Evolutionary conservation across 2,113 vertebrate genomes (phyloP).

Genomic region (Myrmophylax atrothorax): DNA sequence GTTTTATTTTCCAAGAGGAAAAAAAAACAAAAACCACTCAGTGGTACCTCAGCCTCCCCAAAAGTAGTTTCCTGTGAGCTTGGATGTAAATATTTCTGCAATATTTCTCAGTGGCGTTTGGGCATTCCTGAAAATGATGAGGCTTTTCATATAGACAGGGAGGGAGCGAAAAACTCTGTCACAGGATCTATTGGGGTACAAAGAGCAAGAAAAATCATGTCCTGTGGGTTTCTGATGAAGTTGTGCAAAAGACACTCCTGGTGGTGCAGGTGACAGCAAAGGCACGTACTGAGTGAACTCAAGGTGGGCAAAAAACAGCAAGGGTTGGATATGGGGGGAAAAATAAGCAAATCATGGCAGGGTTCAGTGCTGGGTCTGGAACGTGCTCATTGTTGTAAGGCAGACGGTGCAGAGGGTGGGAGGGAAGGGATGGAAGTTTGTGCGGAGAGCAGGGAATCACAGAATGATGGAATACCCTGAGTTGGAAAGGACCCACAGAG

Average conservation of each 20-base stretch:
- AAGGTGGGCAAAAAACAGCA: neutral
- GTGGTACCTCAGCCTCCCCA: rapidly evolving
- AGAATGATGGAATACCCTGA: neutral
- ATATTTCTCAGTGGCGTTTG: neutral
- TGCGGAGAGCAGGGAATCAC: neutral
- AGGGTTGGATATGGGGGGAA: neutral
- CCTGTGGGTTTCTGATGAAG: neutral
- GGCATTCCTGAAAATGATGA: neutral
- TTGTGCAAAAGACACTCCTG: neutral
- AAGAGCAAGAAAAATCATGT: neutral
- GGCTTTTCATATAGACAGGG: neutral
- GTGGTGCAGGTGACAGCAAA: neutral
- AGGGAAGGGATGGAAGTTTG: neutral
- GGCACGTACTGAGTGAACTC: neutral
- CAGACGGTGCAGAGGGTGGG: neutral
- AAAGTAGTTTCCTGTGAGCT: rapidly evolving
- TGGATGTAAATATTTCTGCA: neutral
- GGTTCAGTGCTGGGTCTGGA: neutral
- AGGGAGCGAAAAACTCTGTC: neutral
- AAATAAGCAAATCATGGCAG: neutral
- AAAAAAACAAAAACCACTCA: neutral
- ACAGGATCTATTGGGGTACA: neutral
- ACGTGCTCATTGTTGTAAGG: rapidly evolving
- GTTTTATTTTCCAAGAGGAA: neutral
- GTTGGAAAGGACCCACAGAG: neutral